A percentile compares a stretch with the other conserved stretches of the same genome.
Evolutionary conservation across 2,113 vertebrate genomes (phyloP).

Genomic region (Albula goreensis): DNA sequence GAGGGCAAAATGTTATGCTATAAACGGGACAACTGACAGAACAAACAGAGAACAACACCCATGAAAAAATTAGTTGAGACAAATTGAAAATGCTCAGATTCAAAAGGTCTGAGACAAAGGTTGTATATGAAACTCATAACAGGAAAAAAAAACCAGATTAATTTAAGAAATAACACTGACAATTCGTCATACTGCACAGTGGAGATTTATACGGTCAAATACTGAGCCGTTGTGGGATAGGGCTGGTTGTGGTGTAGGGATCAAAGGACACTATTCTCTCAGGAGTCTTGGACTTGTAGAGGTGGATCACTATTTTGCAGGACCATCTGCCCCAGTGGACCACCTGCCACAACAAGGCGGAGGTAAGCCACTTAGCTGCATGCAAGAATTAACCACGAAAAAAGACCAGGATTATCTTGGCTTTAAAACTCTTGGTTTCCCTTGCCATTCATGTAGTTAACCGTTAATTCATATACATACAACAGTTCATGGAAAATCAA

Average conservation of each 20-base stretch:
- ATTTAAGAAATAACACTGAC: not conserved
- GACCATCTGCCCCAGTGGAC: slow-evolving; percentile 60
- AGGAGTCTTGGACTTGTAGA: slow-evolving; percentile 12
- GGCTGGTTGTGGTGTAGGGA: slow-evolving; percentile 34
- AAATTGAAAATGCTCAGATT: not conserved
- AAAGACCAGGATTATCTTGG: slow-evolving; percentile 64
- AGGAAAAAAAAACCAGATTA: not conserved
- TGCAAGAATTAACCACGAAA: slow-evolving; percentile 64
- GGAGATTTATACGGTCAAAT: not conserved
- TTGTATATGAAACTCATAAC: not conserved
- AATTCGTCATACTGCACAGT: not conserved
- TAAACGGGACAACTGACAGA: not conserved
- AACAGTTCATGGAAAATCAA: slow-evolving; percentile 43
- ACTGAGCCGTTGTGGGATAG: slow-evolving; percentile 28
- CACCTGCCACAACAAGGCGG: slow-evolving; percentile 23
- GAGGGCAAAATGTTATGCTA: not conserved
- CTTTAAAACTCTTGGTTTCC: slow-evolving; percentile 52
- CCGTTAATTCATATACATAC: not conserved
- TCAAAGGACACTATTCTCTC: slow-evolving; percentile 48
- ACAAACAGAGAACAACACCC: not conserved
- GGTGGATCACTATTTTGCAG: slow-evolving; percentile 46
- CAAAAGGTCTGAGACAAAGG: not conserved
- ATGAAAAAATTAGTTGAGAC: not conserved
- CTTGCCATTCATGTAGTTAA: slow-evolving; percentile 47
- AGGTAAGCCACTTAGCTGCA: slow-evolving; percentile 58